A percentile compares a stretch with the other conserved stretches of the same genome.
Conservation (phyloP, 2,888 invertebrate genomes). For the Agonopterix heracliana region DNA sequence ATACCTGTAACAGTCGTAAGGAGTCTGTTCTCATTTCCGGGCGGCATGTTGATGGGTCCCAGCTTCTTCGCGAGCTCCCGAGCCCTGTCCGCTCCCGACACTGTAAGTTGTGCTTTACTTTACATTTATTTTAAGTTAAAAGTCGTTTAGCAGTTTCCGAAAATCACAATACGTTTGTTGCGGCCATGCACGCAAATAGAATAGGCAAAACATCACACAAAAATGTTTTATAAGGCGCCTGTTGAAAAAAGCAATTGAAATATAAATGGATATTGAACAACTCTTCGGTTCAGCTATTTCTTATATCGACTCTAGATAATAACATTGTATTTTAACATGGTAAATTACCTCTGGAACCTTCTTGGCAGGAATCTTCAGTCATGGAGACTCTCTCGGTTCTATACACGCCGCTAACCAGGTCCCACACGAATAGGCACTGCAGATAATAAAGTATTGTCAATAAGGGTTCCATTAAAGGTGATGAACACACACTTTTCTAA, state of each 20-base stretch:
- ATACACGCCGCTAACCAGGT: constrained; percentile 66
- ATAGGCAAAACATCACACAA: background rate
- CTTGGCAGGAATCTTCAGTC: constrained; percentile 67
- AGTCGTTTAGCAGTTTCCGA: too few species aligned
- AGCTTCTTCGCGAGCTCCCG: constrained; percentile 57
- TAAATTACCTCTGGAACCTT: constrained; percentile 54
- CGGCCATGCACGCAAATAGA: too few species aligned
- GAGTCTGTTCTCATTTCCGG: constrained; percentile 56
- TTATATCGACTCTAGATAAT: too few species aligned
- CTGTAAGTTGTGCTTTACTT: constrained; percentile 24
- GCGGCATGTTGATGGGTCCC: constrained; percentile 54
- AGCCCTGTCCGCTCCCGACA: constrained; percentile 63
- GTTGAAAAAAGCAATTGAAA: background rate
- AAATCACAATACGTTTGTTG: too few species aligned
- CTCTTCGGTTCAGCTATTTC: too few species aligned
- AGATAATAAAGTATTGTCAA: constrained; percentile 10
- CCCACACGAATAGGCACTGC: constrained; percentile 71
- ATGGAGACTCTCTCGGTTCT: constrained; percentile 64
- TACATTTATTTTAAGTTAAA: background rate
- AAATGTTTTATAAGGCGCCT: background rate
- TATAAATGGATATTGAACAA: background rate
- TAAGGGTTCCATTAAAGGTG: too few species aligned
- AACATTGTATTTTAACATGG: too few species aligned
- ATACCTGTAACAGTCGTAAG: constrained; percentile 66
- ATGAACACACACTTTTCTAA: too few species aligned